Percentiles rank a stretch among this genome's conserved stretches.
These are phyloP conservation scores for Montifringilla adamsi DNA, from an alignment of 2,113 vertebrate species.

Conservation along the genomic window DNA sequence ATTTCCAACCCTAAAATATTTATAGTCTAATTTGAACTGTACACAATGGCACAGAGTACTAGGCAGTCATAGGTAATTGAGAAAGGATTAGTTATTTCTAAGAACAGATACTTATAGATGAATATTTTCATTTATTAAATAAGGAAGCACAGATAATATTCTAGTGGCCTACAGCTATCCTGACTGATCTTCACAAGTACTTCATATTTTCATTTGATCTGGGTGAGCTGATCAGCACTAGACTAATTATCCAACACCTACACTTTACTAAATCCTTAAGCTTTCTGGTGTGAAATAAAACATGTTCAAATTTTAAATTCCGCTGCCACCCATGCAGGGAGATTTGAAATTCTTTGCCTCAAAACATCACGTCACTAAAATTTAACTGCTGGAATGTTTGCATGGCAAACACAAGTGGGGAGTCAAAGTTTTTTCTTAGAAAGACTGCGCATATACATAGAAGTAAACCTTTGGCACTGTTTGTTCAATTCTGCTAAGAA, in stretches of 20 bases:
- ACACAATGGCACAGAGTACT: not conserved
- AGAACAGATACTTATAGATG: not conserved
- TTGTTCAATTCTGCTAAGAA: not conserved
- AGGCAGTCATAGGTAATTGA: not conserved
- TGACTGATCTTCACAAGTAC: not conserved
- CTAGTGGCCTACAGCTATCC: not conserved
- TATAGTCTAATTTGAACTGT: not conserved
- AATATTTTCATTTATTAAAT: not conserved
- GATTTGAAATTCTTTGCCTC: not conserved
- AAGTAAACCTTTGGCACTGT: slow-evolving; percentile 19
- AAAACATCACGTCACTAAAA: not conserved
- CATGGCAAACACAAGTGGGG: not conserved
- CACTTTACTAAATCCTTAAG: not conserved
- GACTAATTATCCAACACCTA: not conserved
- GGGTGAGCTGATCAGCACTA: not conserved
- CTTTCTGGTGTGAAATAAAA: not conserved
- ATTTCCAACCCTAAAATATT: not conserved
- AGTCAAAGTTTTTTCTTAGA: not conserved
- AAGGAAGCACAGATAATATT: not conserved
- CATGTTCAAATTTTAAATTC: not conserved
- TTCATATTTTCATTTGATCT: not conserved
- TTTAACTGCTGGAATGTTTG: slow-evolving; percentile 9
- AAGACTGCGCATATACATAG: not conserved
- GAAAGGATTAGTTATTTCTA: not conserved
- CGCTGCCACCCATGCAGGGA: not conserved